Evolutionary conservation across 2,113 vertebrate genomes (phyloP).

Genomic region (Triplophysa tibetana): DNA sequence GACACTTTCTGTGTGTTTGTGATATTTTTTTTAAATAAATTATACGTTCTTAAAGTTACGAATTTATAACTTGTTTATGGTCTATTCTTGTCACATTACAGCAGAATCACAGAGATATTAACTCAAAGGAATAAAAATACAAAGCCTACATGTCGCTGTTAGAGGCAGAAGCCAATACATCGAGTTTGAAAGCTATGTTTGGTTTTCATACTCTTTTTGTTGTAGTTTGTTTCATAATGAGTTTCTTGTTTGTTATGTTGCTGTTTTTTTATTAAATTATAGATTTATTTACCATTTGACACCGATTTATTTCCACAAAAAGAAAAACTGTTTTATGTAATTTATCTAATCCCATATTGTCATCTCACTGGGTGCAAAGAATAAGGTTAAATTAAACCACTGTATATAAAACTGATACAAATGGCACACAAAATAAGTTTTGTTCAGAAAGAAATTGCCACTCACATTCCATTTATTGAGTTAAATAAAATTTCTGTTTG

Average conservation of each 20-base stretch:
- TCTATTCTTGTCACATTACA: neutral
- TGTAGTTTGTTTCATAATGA: neutral
- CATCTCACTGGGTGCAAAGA: neutral
- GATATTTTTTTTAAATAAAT: neutral
- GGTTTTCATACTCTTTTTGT: slow-evolving; percentile 10
- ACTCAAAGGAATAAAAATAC: neutral
- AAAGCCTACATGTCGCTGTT: neutral
- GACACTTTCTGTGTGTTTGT: neutral
- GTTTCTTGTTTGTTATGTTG: neutral
- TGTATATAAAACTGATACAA: slow-evolving; percentile 7
- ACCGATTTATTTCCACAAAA: too few species aligned
- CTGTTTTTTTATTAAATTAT: neutral
- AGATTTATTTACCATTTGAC: neutral
- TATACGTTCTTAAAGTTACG: neutral
- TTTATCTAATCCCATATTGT: neutral
- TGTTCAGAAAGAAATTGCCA: neutral
- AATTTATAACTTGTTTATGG: neutral
- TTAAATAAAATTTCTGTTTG: slow-evolving; percentile 26
- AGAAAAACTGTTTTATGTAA: neutral
- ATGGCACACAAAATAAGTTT: neutral
- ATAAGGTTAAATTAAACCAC: neutral
- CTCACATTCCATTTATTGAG: neutral
- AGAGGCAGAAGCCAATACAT: neutral
- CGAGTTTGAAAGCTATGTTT: neutral
- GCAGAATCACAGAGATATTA: neutral